Conservation (phyloP, 2,113 vertebrate species). For the Bos indicus region DNA sequence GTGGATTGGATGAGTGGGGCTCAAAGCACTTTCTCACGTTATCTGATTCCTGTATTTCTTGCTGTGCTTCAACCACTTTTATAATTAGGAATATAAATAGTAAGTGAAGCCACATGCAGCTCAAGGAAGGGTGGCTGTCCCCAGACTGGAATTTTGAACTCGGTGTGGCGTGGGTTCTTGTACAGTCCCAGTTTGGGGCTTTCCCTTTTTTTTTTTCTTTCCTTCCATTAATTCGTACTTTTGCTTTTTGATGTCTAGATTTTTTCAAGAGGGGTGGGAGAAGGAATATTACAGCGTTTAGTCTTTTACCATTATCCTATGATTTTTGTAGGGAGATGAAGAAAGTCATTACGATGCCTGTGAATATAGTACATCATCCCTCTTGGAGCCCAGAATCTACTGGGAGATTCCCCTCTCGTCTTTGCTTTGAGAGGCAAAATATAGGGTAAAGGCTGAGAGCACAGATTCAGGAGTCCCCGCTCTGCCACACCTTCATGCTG, state of each 20-base stretch:
- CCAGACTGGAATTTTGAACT: neutral
- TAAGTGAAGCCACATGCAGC: too few relatives aligned
- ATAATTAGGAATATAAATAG: neutral
- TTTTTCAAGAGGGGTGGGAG: neutral
- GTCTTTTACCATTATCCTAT: neutral
- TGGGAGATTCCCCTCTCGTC: neutral
- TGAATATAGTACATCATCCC: neutral
- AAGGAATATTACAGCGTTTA: neutral
- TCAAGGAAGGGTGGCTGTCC: neutral
- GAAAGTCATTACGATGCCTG: neutral
- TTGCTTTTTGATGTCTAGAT: neutral
- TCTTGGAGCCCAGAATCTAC: neutral
- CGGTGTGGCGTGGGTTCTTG: rapidly evolving
- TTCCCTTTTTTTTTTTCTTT: neutral
- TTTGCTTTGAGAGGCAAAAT: neutral
- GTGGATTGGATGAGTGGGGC: too few relatives aligned
- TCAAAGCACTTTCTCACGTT: neutral
- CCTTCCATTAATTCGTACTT: neutral
- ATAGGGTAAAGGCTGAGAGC: neutral
- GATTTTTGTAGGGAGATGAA: neutral
- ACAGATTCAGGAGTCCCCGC: neutral
- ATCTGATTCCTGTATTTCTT: neutral
- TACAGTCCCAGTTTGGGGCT: neutral
- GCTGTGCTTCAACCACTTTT: neutral
- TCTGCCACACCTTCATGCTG: neutral